Evolutionary conservation across 2,797 vertebrate genomes (phyloP).

Genomic region (Acrossocheilus wenchowensis): DNA sequence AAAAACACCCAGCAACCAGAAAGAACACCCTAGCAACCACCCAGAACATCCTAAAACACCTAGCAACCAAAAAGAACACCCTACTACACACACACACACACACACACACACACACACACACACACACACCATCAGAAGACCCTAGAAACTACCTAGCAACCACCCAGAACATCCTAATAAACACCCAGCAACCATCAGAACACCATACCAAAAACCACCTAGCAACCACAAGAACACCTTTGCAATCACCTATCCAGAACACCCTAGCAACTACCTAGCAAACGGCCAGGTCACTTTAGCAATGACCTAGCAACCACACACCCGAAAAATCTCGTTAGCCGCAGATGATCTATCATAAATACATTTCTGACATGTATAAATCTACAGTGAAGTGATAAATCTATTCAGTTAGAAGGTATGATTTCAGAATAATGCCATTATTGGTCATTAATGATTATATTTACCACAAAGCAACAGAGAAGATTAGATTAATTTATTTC

Average conservation of each 20-base stretch:
- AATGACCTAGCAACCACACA: not conserved
- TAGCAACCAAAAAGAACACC: not conserved
- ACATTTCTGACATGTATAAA: not conserved
- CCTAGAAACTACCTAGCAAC: not conserved
- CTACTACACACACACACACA: not conserved
- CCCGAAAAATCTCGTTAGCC: not conserved
- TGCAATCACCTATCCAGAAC: not conserved
- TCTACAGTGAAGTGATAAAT: not conserved
- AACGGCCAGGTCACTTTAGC: not conserved
- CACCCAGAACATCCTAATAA: not conserved
- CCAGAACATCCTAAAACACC: not conserved
- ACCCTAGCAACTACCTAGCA: not conserved
- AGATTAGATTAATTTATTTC: conserved; percentile 42
- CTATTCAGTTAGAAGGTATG: not conserved
- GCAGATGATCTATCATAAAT: not conserved
- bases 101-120: not conserved
- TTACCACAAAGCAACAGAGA: conserved; percentile 33
- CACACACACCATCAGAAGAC: too few relatives aligned
- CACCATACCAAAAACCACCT: not conserved
- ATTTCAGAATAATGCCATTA: conserved; percentile 27
- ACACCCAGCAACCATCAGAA: not conserved
- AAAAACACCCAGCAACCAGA: not conserved
- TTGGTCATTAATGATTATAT: conserved; percentile 48
- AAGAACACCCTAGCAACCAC: not conserved
- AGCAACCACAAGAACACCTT: not conserved